Base-by-base conservation (phyloP, 1,140 invertebrate genomes). In the Oryctes rhinoceros region DNA sequence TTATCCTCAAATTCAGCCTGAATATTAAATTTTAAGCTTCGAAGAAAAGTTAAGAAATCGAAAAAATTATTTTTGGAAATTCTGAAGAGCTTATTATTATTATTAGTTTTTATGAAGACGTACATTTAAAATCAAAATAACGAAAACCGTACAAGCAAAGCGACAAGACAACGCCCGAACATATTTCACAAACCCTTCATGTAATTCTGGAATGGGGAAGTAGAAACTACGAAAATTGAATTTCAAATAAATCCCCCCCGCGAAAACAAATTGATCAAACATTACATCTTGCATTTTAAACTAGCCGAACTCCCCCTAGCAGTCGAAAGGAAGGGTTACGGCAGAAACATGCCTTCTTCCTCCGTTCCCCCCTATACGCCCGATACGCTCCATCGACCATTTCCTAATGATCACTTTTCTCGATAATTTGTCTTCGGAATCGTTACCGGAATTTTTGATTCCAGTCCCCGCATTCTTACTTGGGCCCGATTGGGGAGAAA, bases 361-460 rank as follows among this genome's bases (percentile, higher is more conserved):
- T n/a, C 9, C 15, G 18, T 15, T n/a, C 53, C 53, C 39, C 39
- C 39, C 39, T 39, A 3, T 44, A 7, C 39, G 5, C 39, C 39
- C 39, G 39, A 3, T 44, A 44, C 39, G 18, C 53, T 18, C 53
- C 53, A 59, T 18, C 13, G 6, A 59, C 53, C 53, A 59, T n/a
- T 59, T 59, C 65, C 65, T 71, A 71, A 37, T 71, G 65, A 71
- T 71, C 35, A 71, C 65, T 71, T 71, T 71, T 71, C 65, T 37
- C 65, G 65, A 71, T 71, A 71, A 71, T 71, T 71, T 30, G 65
- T 71, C 65, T 30, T 71, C 20, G 65, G 35, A 71, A 71, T 71
- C 65, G 65, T 71, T 71, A 1, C 13, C 65, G 4, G 65, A 71
- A 71, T 71, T 71, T 71, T 71, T 71, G 65, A 71, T 71, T 71